Percentiles rank a stretch among this genome's conserved stretches.
phyloP scores from a whole-genome alignment of 2,888 invertebrate genomes.

The Cheilosia urbana region DNA sequence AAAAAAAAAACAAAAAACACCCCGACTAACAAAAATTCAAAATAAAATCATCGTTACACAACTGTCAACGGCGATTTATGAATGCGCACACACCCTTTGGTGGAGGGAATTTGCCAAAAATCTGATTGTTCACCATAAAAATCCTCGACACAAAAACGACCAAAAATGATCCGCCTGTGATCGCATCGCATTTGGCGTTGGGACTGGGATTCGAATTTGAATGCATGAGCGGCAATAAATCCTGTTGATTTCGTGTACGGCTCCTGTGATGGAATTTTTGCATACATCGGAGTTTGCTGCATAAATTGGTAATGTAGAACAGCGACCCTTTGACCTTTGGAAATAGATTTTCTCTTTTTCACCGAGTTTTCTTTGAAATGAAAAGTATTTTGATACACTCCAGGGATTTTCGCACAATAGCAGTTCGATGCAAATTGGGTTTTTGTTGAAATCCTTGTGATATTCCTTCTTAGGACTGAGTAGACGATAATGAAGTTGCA shows the following conservation, averaged over 20 bases:
- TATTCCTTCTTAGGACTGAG: background rate
- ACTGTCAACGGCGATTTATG: slow-evolving; percentile 72
- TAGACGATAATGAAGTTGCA: slow-evolving; percentile 46
- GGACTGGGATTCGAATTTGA: slow-evolving; percentile 43
- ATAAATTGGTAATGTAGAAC: slow-evolving; percentile 60
- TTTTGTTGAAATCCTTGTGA: slow-evolving; percentile 19
- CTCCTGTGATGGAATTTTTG: slow-evolving; percentile 64
- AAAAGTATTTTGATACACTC: slow-evolving; percentile 63
- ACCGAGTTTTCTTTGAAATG: slow-evolving; percentile 6
- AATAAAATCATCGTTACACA: slow-evolving; percentile 72
- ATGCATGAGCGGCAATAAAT: slow-evolving; percentile 66
- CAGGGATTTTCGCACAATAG: slow-evolving; percentile 40
- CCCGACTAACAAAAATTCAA: slow-evolving; percentile 30
- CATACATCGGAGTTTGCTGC: slow-evolving; percentile 26
- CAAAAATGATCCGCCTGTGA: slow-evolving; percentile 7
- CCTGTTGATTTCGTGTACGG: slow-evolving; percentile 38
- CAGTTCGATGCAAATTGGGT: slow-evolving; percentile 55
- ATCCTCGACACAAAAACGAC: slow-evolving; percentile 12
- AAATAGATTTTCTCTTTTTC: slow-evolving; percentile 33
- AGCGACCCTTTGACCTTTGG: slow-evolving; percentile 63
- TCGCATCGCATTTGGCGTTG: slow-evolving; percentile 3
- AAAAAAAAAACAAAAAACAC: background rate
- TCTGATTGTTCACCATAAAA: slow-evolving; percentile 70
- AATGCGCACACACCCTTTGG: slow-evolving; percentile 61
- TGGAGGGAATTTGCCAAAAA: slow-evolving; percentile 70